Conservation (phyloP, 2,888 invertebrate species). For the Drosophila sordidula region DNA sequence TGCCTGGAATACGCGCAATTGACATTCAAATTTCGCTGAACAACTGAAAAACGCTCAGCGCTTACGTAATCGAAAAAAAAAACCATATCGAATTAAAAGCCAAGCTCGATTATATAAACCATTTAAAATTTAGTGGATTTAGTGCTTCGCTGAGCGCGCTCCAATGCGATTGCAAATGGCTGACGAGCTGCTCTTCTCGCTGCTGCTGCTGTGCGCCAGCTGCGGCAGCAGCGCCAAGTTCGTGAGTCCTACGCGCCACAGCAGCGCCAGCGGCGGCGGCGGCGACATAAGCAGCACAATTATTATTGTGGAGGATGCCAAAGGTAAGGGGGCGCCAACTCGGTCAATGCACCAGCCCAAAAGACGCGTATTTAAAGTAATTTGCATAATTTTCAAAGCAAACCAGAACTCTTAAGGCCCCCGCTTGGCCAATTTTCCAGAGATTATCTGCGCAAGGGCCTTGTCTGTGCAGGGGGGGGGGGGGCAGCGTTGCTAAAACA, state of each 20-base stretch:
- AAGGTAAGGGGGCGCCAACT: conserved; percentile 78
- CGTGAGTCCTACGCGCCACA: conserved; percentile 68
- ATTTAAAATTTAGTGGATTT: conserved; percentile 19
- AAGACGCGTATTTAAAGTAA: conserved; percentile 61
- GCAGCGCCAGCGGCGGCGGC: conserved; percentile 39
- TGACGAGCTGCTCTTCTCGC: conserved; percentile 8
- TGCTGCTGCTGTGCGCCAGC: conserved; percentile 21
- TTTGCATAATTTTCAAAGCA: conserved; percentile 71
- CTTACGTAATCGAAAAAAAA: conserved; percentile 74
- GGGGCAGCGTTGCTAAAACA: conserved; percentile 50
- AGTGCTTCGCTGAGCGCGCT: conserved; percentile 48
- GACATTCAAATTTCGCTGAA: conserved; percentile 64
- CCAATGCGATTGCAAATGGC: conserved; percentile 46
- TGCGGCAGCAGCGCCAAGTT: conserved; percentile 56
- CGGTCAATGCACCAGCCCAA: conserved; percentile 70
- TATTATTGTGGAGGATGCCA: conserved; percentile 85
- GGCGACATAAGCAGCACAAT: conserved; percentile 83
- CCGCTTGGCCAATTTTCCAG: conserved; percentile 33
- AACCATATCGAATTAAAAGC: conserved; percentile 21
- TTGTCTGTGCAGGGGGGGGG: background rate
- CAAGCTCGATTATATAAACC: conserved; percentile 33
- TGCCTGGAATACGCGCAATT: conserved; percentile 56
- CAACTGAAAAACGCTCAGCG: conserved; percentile 30
- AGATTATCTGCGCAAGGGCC: conserved; percentile 52
- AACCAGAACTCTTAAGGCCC: conserved; percentile 15